These are phyloP conservation scores for Oppia nitens DNA, from an alignment of 1,140 invertebrate genomes.

Conservation along the genomic window DNA sequence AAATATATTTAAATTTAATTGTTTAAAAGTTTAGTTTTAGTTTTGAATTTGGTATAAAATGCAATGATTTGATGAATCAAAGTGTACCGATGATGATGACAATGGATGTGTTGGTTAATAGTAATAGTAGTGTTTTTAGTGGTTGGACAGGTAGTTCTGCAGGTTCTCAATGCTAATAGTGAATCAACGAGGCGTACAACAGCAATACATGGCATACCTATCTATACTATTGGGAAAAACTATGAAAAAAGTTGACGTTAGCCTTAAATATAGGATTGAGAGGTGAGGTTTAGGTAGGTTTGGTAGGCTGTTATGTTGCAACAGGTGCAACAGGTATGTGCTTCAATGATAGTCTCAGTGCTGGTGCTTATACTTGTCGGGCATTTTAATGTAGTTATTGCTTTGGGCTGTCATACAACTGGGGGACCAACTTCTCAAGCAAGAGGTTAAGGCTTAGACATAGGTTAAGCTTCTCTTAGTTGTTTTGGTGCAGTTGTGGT, in stretches of 20 bases:
- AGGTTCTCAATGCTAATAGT: too few species aligned
- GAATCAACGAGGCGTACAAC: background rate
- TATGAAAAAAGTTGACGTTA: background rate
- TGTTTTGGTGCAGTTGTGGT: background rate
- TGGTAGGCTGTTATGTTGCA: background rate
- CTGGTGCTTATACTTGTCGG: too few species aligned
- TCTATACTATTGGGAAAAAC: background rate
- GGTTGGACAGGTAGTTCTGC: background rate
- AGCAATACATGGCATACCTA: too few species aligned
- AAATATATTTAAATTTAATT: too few species aligned
- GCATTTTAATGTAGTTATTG: background rate
- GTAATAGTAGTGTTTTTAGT: too few species aligned
- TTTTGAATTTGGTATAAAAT: too few species aligned
- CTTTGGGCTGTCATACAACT: background rate
- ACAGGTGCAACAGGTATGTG: background rate
- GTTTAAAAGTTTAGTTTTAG: too few species aligned
- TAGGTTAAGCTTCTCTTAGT: too few species aligned
- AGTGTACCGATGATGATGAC: too few species aligned
- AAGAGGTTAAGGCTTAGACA: background rate
- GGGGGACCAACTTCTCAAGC: background rate
- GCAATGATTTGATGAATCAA: too few species aligned
- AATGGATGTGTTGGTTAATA: too few species aligned
- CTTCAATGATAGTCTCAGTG: background rate
- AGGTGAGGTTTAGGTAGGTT: background rate
- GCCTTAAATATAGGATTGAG: background rate